Evolutionary conservation across 2,888 invertebrate genomes (phyloP), one percentile per base, ranked within the genome.

Genomic region (Lithosia quadra): DNA sequence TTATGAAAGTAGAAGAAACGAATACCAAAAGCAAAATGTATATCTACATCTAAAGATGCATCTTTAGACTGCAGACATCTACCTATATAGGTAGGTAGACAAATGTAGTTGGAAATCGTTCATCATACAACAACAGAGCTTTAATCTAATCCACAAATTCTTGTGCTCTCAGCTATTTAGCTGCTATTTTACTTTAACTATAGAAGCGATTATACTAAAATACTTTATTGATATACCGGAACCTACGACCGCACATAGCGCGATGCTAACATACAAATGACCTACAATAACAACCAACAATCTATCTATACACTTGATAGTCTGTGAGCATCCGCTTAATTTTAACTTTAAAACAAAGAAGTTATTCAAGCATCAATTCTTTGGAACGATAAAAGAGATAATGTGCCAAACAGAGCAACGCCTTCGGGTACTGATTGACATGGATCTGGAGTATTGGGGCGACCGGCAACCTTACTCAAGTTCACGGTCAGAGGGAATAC

Each of bases 391-490:
- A 71, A 72, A 64, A 21, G 59, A 72, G 67, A 77, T 73, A 68
- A 75, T 59, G 61, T 65, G 62, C 24, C 57, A 59, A 73, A 69
- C 39, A 21, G 34, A 53, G 18, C 36, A 67, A 61, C 28, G 21
- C 9, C 49, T 43, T 57, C 33, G 22, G 13, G 24, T 67, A 71
- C 21, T 74, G 77, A 81, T 83, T 80, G 80, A 78, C 70, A 72
- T 57, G 72, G 68, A 72, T 76, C 68, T 66, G 73, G 79, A 75
- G 72, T 68, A 75, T 71, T 65, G 66, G 49, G 13, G 39, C 71
- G 74, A 77, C 81, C 79, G 18, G 34, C 69, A 73, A 78, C 82
- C 81, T 83, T 81, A 70, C 65, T 74, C 49, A 77, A 82, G 82
- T 83, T 84, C 84, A 84, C 67, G 84, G 80, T 71, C 78, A 53